Conservation (phyloP, 2,888 invertebrate genomes). For the Notodonta dromedarius region DNA sequence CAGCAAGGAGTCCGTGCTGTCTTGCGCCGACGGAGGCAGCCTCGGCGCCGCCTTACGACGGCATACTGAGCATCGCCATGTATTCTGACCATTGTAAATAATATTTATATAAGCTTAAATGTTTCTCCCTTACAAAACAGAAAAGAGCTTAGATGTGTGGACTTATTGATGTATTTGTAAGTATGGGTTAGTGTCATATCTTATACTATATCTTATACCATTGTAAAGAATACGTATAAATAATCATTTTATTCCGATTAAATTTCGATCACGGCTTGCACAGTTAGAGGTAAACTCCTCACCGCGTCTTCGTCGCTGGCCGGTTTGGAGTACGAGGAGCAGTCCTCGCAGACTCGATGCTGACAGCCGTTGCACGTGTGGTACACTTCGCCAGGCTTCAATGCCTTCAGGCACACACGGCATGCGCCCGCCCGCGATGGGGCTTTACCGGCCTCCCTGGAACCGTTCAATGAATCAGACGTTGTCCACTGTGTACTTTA, state of each 20-base stretch:
- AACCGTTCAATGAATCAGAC: background rate
- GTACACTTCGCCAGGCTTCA: constrained; percentile 94
- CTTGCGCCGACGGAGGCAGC: constrained; percentile 89
- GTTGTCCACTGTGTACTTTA: background rate
- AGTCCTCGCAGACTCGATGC: constrained; percentile 96
- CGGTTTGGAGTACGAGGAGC: constrained; percentile 95
- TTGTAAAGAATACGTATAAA: background rate
- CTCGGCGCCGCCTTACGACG: constrained; percentile 92
- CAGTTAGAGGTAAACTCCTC: constrained; percentile 44
- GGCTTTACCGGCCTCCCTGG: constrained; percentile 88
- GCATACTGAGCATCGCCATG: constrained; percentile 96
- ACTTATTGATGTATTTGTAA: no score
- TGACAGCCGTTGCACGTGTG: constrained; percentile 95
- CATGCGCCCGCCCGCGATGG: constrained; percentile 89
- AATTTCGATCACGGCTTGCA: background rate
- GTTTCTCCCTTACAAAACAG: no score
- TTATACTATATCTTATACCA: background rate
- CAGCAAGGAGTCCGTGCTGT: constrained; percentile 92
- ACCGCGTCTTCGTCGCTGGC: constrained; percentile 93
- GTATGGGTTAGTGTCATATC: no score
- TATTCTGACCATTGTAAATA: constrained; percentile 75
- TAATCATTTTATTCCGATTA: no score
- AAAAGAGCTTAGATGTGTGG: no score
- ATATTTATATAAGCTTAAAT: background rate
- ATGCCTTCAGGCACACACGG: constrained; percentile 94